These are phyloP conservation scores for Schizotus pectinicornis DNA, from an alignment of 2,888 invertebrate species.

Conservation along the genomic window DNA sequence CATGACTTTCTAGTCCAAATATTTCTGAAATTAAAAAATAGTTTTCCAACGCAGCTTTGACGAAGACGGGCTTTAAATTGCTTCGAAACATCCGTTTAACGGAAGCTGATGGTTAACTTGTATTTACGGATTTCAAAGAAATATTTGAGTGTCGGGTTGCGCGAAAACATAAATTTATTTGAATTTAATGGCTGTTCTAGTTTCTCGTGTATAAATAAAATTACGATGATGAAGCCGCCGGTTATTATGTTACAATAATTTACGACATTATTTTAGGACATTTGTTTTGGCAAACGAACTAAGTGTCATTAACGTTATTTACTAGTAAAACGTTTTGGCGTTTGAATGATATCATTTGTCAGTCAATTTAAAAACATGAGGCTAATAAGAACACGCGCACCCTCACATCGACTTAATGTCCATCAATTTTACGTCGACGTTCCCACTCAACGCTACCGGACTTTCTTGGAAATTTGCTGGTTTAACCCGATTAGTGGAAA, in stretches of 20 bases:
- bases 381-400: slow-evolving; percentile 15
- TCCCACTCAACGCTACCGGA: too few species aligned
- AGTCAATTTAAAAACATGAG: slow-evolving; percentile 1
- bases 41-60: too few species aligned
- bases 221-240: slow-evolving; percentile 12
- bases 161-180: slow-evolving; percentile 24
- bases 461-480: too few species aligned
- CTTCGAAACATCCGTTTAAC: too few species aligned
- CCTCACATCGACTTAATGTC: not conserved
- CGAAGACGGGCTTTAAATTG: too few species aligned
- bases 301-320: slow-evolving; percentile 29
- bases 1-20: too few species aligned
- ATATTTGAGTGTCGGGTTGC: slow-evolving; percentile 11
- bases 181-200: slow-evolving; percentile 26
- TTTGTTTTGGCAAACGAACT: slow-evolving; percentile 26
- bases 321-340: slow-evolving; percentile 17
- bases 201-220: slow-evolving; percentile 21
- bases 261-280: slow-evolving; percentile 27
- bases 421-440: too few species aligned
- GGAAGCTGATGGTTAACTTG: not conserved
- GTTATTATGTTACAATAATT: slow-evolving; percentile 27
- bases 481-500: too few species aligned
- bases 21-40: too few species aligned
- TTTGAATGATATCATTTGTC: slow-evolving; percentile 29
- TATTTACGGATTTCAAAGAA: slow-evolving; percentile 4